Conservation (phyloP, 2,797 vertebrate species). For the Xiphorhynchus erythropygius region DNA sequence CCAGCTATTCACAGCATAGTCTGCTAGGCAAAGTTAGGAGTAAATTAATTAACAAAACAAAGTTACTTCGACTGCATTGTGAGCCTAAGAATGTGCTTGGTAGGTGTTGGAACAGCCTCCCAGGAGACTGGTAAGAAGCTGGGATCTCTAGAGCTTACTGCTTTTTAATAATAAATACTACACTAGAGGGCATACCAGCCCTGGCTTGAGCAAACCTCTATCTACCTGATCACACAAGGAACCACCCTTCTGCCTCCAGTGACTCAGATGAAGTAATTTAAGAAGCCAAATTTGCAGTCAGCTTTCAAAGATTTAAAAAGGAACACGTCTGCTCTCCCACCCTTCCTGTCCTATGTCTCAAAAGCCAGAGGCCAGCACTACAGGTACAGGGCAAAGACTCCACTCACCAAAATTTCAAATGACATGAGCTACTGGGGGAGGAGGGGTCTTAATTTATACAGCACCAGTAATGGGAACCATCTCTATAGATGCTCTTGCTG, state of each 20-base stretch:
- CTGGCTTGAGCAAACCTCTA: not conserved
- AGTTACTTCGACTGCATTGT: not conserved
- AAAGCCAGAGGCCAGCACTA: not conserved
- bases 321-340: not conserved
- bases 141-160: not conserved
- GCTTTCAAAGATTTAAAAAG: not conserved
- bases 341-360: not conserved
- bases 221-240: not conserved
- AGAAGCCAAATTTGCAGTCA: not conserved
- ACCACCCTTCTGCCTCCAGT: not conserved
- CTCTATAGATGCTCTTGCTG: not conserved
- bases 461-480: accelerated
- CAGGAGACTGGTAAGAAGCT: not conserved
- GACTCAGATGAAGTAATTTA: not conserved
- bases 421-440: not conserved
- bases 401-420: not conserved
- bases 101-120: not conserved
- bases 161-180: not conserved
- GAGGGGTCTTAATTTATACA: not conserved
- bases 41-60: not conserved
- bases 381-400: not conserved
- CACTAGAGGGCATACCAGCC: conserved; percentile 37
- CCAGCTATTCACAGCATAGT: not conserved
- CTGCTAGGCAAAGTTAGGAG: not conserved
- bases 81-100: not conserved